Percentiles rank a stretch among this genome's conserved stretches.
Conservation (phyloP, 64 coral and sea anemone species). For the Orbicella faveolata region DNA sequence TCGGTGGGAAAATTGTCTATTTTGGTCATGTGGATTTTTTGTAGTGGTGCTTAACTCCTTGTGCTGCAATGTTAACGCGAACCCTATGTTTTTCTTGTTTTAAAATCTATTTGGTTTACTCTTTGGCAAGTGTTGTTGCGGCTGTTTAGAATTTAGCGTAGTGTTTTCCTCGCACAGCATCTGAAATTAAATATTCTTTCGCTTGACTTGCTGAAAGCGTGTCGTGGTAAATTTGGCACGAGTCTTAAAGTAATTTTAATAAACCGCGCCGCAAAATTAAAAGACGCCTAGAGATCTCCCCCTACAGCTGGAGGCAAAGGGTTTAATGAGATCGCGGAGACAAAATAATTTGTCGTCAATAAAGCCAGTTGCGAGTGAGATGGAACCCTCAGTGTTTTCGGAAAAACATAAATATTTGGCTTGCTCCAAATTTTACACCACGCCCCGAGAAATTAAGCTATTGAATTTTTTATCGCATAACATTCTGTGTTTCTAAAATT, state of each 20-base stretch:
- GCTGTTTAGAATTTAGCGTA: neutral
- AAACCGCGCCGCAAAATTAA: constrained; percentile 38
- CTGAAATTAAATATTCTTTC: constrained; percentile 33
- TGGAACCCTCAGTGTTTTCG: constrained; percentile 16
- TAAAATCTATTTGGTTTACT: constrained; percentile 31
- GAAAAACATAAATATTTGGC: constrained; percentile 47
- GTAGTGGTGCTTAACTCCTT: neutral
- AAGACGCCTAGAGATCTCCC: neutral
- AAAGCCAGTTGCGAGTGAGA: constrained; percentile 9
- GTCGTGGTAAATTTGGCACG: constrained; percentile 21
- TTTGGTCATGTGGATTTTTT: constrained; percentile 39
- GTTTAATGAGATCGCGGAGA: constrained; percentile 40
- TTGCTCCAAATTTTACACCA: constrained; percentile 40
- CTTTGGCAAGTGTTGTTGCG: constrained; percentile 15
- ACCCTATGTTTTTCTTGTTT: constrained; percentile 12
- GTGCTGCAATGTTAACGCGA: neutral
- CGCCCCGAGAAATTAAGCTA: constrained; percentile 39
- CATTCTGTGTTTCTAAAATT: constrained; percentile 62
- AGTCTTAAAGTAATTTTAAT: constrained; percentile 3
- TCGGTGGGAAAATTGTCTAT: constrained; percentile 10
- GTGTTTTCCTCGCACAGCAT: neutral
- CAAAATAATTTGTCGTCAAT: constrained; percentile 41
- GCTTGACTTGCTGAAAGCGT: neutral
- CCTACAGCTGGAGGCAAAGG: constrained; percentile 24
- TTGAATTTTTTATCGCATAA: constrained; percentile 69